Evolutionary conservation across 2,888 invertebrate species (phyloP), one percentile per base, ranked within the genome.

Genomic region (Epiblema foenella): DNA sequence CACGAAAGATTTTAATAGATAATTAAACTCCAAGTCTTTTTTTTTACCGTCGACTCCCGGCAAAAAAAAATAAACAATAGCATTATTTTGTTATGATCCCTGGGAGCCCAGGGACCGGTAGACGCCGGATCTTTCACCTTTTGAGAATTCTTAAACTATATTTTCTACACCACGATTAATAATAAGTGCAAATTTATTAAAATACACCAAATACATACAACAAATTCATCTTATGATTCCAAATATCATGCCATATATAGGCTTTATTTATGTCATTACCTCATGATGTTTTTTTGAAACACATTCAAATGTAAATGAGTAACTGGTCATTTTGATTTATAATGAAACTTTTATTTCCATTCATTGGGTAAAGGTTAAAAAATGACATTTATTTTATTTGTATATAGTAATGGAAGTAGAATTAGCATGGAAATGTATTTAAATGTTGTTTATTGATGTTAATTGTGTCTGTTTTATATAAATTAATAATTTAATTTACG

Each of bases 381-480:
- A 54, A 9, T 37, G 37, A 9, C 51, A 39, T 59, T 52, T 63
- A n/a, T n/a, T n/a, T n/a, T n/a, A 54, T 70, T 66, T 70, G 60
- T 70, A 66, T 62, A 71, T 71, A 71, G 37, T 63, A 63, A 66
- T 18, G 46, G 18, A 71, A 56, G 20, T 66, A 71, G 70, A 29
- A 49, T 49, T 71, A 56, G 66, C n/a, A 71, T 60, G 20, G 33
- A 60, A 18, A 60, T 54, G 54, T 60, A 18, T 66, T 59, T 65
- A 65, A 56, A 59, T 62, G 70, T 71, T 71, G 65, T 71, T 73
- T 65, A 60, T 71, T 71, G 66, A 39, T 71, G 70, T 71, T 71
- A 60, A 66, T 62, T 71, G 70, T 66, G 70, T 66, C 60, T 60
- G 33, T 71, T 71, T 64, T 60, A 33, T 51, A 66, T 70, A 59